Percentiles rank a stretch among this genome's conserved stretches.
phyloP scores from a whole-genome alignment of 2,888 invertebrate species.

The Mellilla xanthometata region DNA sequence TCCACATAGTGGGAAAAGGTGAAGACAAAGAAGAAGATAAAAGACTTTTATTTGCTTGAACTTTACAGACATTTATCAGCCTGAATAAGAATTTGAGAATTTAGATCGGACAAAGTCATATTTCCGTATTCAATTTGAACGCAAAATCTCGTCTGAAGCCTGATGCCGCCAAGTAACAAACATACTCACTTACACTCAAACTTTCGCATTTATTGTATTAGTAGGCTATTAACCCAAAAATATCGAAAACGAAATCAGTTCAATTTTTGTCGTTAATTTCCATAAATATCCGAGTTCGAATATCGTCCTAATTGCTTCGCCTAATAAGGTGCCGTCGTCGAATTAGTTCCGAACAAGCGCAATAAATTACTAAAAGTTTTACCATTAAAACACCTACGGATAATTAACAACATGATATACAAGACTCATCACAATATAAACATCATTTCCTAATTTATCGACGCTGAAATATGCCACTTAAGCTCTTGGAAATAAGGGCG shows the following conservation, averaged over 20 bases:
- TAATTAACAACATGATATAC: slow-evolving; percentile 31
- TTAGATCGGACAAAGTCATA: too few species aligned
- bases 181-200: too few species aligned
- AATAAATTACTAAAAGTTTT: slow-evolving; percentile 26
- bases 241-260: not conserved
- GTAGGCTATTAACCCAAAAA: too few species aligned
- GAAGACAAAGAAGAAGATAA: too few species aligned
- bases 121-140: too few species aligned
- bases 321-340: slow-evolving; percentile 16
- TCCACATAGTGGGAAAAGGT: too few species aligned
- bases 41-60: too few species aligned
- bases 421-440: slow-evolving; percentile 16
- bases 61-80: too few species aligned
- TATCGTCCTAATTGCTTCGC: slow-evolving; percentile 7
- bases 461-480: slow-evolving; percentile 45
- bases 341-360: slow-evolving; percentile 17
- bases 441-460: slow-evolving; percentile 22
- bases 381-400: slow-evolving; percentile 28
- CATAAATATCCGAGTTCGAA: slow-evolving; percentile 5
- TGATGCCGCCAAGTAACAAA: too few species aligned
- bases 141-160: too few species aligned
- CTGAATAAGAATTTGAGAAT: too few species aligned
- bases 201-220: too few species aligned
- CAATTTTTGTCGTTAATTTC: not conserved
- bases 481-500: slow-evolving; percentile 38